phyloP scores from a whole-genome alignment of 2,888 invertebrate species.

The Plebejus melissa region DNA sequence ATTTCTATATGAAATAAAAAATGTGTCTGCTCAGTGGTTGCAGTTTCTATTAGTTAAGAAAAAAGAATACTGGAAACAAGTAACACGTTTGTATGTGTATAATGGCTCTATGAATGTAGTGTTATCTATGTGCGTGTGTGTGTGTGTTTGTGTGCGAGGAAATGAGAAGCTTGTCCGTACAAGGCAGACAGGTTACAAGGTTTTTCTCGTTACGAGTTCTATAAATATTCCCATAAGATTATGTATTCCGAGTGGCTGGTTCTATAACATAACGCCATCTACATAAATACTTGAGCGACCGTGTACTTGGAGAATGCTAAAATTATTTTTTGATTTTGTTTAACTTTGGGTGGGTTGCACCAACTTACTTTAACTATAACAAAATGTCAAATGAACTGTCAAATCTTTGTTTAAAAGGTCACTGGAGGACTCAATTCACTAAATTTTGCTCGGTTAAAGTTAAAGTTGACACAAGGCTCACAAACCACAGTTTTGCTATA shows the following conservation, averaged over 20 bases:
- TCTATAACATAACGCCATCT: conserved; percentile 13
- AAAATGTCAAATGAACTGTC: no score
- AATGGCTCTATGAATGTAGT: neutral
- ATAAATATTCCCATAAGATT: conserved; percentile 28
- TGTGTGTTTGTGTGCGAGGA: conserved; percentile 3
- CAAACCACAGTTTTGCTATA: no score
- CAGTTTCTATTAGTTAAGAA: neutral
- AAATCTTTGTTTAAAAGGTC: no score
- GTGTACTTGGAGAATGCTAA: neutral
- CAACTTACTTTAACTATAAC: no score
- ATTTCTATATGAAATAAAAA: neutral
- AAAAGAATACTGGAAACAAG: neutral
- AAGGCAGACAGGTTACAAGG: conserved; percentile 27
- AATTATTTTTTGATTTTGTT: neutral
- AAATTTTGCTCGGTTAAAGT: no score
- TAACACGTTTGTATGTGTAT: neutral
- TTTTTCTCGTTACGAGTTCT: conserved; percentile 28
- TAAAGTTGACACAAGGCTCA: no score
- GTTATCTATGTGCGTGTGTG: neutral
- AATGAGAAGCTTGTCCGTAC: conserved; percentile 28
- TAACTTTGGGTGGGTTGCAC: no score
- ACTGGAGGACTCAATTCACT: no score
- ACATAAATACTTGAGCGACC: conserved; percentile 21
- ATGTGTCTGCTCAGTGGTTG: neutral
- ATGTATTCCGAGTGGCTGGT: conserved; percentile 26